A percentile compares a stretch with the other conserved stretches of the same genome.
Evolutionary conservation across 37 sponge, comb jelly and placozoan genomes (phyloP).

Genomic region (Beroe ovata): DNA sequence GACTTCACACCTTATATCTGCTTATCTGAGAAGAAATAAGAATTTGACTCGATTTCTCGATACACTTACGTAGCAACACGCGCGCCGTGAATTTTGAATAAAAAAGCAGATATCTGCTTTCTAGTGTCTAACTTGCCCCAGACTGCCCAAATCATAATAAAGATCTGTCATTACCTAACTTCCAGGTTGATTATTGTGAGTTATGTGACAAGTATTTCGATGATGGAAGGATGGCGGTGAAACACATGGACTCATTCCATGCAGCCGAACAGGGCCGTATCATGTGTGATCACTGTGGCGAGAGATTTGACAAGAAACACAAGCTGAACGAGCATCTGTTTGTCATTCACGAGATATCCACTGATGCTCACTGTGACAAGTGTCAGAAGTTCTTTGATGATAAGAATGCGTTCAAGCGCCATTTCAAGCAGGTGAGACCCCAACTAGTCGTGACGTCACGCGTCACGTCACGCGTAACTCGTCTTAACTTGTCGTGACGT

Average conservation of each 20-base stretch:
- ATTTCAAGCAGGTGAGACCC: slow-evolving; percentile 55
- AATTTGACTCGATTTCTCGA: no score
- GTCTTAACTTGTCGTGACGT: no score
- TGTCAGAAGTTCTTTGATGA: slow-evolving; percentile 67
- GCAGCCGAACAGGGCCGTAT: slow-evolving; percentile 63
- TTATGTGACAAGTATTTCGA: slow-evolving; percentile 67
- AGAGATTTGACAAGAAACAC: slow-evolving; percentile 65
- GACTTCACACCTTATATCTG: no score
- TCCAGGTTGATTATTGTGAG: slow-evolving; percentile 37
- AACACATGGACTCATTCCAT: slow-evolving; percentile 67
- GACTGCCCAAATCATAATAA: no score
- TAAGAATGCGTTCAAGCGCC: slow-evolving; percentile 58
- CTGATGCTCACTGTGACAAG: slow-evolving; percentile 58
- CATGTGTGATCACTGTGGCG: slow-evolving; percentile 45
- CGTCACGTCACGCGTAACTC: no score
- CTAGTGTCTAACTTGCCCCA: no score
- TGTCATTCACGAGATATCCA: slow-evolving; percentile 29
- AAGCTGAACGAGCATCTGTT: slow-evolving; percentile 40
- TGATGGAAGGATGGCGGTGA: slow-evolving; percentile 49
- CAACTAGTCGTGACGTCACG: no score
- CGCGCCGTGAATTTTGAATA: no score
- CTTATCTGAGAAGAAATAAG: no score
- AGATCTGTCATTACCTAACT: no score
- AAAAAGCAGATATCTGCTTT: no score
- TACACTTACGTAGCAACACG: no score